Conservation (phyloP, 2,888 invertebrate species). For the Melinopterus prodromus region DNA sequence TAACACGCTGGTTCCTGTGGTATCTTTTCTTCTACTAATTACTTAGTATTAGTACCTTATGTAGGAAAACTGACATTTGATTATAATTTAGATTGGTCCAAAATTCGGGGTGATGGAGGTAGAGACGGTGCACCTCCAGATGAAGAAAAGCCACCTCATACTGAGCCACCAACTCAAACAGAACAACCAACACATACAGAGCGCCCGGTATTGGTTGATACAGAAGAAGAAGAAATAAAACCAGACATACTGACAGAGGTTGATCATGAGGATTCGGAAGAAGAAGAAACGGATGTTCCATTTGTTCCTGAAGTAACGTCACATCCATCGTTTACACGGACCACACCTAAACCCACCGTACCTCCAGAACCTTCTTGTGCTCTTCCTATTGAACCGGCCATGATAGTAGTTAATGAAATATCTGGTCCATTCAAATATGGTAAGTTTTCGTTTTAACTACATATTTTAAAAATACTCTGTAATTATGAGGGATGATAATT, state of each 20-base stretch:
- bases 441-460: constrained; percentile 51
- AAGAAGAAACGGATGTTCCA: constrained; percentile 55
- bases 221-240: constrained; percentile 30
- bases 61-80: no score
- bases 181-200: background rate
- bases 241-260: constrained; percentile 28
- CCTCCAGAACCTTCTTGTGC: constrained; percentile 62
- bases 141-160: background rate
- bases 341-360: constrained; percentile 43
- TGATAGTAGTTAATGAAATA: constrained; percentile 61
- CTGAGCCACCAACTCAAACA: background rate
- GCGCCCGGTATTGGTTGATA: constrained; percentile 18
- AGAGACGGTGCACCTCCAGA: background rate
- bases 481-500: no score
- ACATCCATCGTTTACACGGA: constrained; percentile 37
- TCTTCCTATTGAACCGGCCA: constrained; percentile 64
- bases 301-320: constrained; percentile 46
- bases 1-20: no score
- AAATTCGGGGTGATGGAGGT: background rate
- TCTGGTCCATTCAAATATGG: constrained; percentile 71
- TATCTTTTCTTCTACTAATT: no score
- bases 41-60: no score
- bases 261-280: constrained; percentile 52
- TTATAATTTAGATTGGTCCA: background rate
- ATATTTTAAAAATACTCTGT: background rate